Base-by-base conservation (phyloP, 2,888 invertebrate genomes). In the Cactoblastis cactorum region DNA sequence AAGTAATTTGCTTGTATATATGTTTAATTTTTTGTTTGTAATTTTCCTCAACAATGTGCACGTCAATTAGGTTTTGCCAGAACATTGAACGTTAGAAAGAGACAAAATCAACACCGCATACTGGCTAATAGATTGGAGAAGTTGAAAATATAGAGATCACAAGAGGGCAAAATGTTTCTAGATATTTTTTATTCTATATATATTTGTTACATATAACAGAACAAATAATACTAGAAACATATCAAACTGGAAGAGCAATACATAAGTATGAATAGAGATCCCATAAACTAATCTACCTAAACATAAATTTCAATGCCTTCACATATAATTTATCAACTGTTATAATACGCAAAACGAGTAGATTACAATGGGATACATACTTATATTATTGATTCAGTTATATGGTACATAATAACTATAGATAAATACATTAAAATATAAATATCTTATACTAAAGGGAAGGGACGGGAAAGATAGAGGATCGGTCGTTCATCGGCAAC, bases 41-140 rank as follows among this genome's bases (percentile, higher is more conserved):
- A 6, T 9, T 28, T 48, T 46, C 34, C 38, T 52, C 53, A 57
- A 55, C 56, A 57, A 64, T 69, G 71, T 75, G 71, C 69, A 76
- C 74, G 74, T 74, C 67, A 72, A 65, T 67, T 57, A 61, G 61
- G 63, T 61, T 54, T 58, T 62, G 58, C 65, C 59, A 67, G 65
- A 69, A 73, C 75, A 71, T 62, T 61, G 59, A 69, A 67, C 67
- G 70, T 69, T 58, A 69, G 67, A 70, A 67, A 69, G 69, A 70
- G 65, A 73, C 57, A 67, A 69, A 65, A 69, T 55, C 59, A 55
- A 78, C 69, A 75, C 68, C 67, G 53, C 76, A 45, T 48, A 52
- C 63, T 65, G 61, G 67, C 73, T 74, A 71, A 68, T 69, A 60
- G 65, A 56, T 60, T 54, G 60, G 59, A 53, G 53, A 62, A 55